These are phyloP conservation scores for Euborellia annulipes DNA, from an alignment of 1,140 invertebrate species.

Conservation along the genomic window DNA sequence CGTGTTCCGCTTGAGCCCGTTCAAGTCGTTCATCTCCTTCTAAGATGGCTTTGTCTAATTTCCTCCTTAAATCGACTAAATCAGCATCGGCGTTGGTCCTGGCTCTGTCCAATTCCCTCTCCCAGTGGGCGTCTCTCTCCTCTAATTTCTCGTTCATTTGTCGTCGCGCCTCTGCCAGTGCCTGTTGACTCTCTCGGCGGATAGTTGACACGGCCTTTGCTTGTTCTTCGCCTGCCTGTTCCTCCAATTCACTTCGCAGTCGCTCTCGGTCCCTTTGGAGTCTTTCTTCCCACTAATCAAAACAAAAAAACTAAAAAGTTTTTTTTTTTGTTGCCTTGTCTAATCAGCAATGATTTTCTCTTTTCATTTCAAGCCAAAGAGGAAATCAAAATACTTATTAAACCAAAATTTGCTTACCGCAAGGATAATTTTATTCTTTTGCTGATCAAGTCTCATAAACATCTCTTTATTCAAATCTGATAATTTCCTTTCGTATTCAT, in stretches of 20 bases:
- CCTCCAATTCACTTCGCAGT: conserved; percentile 40
- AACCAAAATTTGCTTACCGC: conserved; percentile 6
- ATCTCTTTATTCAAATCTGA: not conserved
- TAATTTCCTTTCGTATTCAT: not conserved
- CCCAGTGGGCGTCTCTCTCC: conserved; percentile 29
- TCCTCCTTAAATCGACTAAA: conserved; percentile 33
- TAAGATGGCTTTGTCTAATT: conserved; percentile 29
- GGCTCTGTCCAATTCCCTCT: conserved; percentile 34
- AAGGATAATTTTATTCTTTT: not conserved
- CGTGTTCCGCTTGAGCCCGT: conserved; percentile 35
- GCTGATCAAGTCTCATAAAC: not conserved
- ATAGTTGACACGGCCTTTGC: conserved; percentile 15
- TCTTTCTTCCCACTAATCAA: conserved; percentile 27
- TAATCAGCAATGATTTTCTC: too few species aligned
- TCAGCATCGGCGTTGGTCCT: conserved; percentile 36
- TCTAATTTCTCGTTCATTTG: conserved; percentile 8
- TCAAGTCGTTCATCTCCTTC: conserved; percentile 36
- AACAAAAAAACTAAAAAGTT: too few species aligned
- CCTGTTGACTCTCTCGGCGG: not conserved
- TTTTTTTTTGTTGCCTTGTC: too few species aligned
- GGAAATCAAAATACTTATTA: too few species aligned
- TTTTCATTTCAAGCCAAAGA: too few species aligned
- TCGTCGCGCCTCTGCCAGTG: not conserved
- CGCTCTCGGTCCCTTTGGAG: conserved; percentile 30
- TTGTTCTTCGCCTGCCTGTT: conserved; percentile 40